Evolutionary conservation across 2,888 invertebrate genomes (phyloP).

Genomic region (Hypomecis punctinalis): DNA sequence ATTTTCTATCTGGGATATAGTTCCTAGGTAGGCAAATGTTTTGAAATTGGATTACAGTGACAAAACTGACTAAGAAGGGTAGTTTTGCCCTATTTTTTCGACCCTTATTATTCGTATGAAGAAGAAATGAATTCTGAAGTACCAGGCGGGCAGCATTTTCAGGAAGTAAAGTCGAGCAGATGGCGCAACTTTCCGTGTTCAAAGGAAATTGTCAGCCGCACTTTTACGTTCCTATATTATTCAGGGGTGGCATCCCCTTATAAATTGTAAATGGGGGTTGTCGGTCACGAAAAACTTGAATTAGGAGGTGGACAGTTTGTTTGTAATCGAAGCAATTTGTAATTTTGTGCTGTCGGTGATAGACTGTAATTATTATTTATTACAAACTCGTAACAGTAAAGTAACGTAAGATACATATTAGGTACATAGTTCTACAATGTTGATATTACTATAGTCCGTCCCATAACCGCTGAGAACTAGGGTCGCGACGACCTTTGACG

Average conservation of each 20-base stretch:
- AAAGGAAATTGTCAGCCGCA: slow-evolving; percentile 68
- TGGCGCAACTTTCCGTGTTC: slow-evolving; percentile 54
- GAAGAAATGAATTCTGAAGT: slow-evolving; percentile 44
- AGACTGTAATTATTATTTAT: background rate
- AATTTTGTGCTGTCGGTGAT: slow-evolving; percentile 28
- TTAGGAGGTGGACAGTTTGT: slow-evolving; percentile 63
- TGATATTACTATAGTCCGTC: no score
- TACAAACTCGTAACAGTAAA: background rate
- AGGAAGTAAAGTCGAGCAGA: slow-evolving; percentile 60
- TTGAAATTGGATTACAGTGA: no score
- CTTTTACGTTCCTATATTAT: slow-evolving; percentile 65
- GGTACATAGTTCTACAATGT: no score
- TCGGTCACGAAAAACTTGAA: slow-evolving; percentile 76
- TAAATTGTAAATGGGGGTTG: slow-evolving; percentile 53
- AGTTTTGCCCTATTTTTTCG: no score
- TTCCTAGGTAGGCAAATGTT: no score
- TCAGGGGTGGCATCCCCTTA: slow-evolving; percentile 73
- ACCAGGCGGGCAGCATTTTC: slow-evolving; percentile 61
- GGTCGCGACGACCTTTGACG: no score
- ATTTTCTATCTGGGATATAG: no score
- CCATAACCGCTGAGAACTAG: no score
- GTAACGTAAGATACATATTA: no score
- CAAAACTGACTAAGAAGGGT: background rate
- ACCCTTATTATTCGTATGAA: slow-evolving; percentile 5
- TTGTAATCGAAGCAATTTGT: slow-evolving; percentile 69